Base-by-base conservation (phyloP, 1,140 invertebrate genomes). In the Wasmannia auropunctata region DNA sequence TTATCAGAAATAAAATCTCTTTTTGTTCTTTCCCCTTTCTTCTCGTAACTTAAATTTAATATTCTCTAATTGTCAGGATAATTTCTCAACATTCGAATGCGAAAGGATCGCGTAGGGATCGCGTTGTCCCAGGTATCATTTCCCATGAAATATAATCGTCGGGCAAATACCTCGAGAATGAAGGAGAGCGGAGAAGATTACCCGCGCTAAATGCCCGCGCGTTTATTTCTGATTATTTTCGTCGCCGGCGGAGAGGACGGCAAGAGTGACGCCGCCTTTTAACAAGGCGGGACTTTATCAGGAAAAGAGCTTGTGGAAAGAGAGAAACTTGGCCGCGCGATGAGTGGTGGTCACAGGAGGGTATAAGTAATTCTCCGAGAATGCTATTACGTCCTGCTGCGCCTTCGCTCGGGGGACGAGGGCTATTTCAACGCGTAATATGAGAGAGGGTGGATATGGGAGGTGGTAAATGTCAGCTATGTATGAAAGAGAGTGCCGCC, bases 291-390 rank as follows among this genome's bases (percentile, higher is more conserved):
- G 60, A 77, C 74, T 85, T 77, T 85, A 85, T 85, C 81, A 75
- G 58, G 74, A 54, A 85, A 74, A 37, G 69, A 28, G 49, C 8
- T 0, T 37, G 69, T 87, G 54, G 85, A 74, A 87, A 86, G 87
- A 90, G 90, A 87, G 91, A 90, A 91, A 91, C 89, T 91, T 90
- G 92, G 87, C 87, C 89, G 85, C 89, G 85, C 83, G 76, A 89
- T 81, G 90, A 92, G 86, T 86, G 63, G 49, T 87, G 89, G 89
- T 88, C 88, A 90, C 89, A 83, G 85, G 89, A 88, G 75, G 87
- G 79, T 89, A 91, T 89, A 89, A 92, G 91, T 90, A 92, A 92
- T 92, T 92, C 91, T 90, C 91, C 86, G 91, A 89, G 92, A 92
- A 93, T 89, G 91, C 91, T 90, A 93, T 93, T 93, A 93, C 90